Evolutionary conservation across 2,888 invertebrate species (phyloP).

Genomic region (Corythucha ciliata): DNA sequence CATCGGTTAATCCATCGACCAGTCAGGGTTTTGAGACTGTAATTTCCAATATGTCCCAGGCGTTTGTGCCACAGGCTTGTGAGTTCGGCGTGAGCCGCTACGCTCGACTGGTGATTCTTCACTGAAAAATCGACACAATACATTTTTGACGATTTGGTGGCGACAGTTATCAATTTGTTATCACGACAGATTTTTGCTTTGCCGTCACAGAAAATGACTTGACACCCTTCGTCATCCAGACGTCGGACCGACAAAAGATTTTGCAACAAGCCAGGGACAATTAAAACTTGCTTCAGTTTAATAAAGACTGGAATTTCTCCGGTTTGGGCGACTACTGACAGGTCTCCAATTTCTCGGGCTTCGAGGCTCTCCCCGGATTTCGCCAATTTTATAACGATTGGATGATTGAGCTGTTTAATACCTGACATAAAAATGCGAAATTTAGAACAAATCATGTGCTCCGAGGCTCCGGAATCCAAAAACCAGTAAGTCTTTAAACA

Average conservation of each 20-base stretch:
- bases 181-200: not conserved
- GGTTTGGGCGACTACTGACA: not conserved
- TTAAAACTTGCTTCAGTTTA: not conserved
- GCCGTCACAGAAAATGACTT: not conserved
- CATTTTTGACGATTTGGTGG: not conserved
- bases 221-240: not conserved
- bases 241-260: not conserved
- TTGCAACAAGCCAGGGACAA: not conserved
- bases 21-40: not conserved
- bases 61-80: not conserved
- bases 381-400: not conserved
- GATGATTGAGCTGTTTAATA: conserved; percentile 1
- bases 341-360: not conserved
- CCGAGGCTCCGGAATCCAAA: no score
- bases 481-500: not conserved
- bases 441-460: no score
- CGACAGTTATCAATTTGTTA: not conserved
- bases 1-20: not conserved
- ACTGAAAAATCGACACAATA: not conserved
- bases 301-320: not conserved
- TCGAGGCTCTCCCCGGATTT: not conserved
- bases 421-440: not conserved
- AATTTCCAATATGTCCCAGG: not conserved
- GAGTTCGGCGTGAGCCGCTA: not conserved
- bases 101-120: no score